Evolutionary conservation across 2,888 invertebrate genomes (phyloP), one percentile per base, ranked within the genome.

Genomic region (Hirtodrosophila confusa): DNA sequence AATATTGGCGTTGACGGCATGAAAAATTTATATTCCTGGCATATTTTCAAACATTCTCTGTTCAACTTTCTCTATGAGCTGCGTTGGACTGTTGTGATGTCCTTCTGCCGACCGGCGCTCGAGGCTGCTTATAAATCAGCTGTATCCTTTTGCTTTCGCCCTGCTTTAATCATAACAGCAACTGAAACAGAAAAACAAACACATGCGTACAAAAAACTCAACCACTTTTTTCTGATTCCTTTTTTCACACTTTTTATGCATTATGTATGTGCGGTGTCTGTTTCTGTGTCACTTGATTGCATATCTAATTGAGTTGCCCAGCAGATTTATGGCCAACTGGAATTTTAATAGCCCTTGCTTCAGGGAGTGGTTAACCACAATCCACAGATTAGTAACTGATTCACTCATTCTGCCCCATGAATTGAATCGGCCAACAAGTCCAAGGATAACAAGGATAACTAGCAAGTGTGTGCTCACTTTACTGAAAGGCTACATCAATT

Each of bases 181-280:
- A 35, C 45, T 33, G 23, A 31, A 54, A 40, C 47, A 37, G 27
- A 57, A 56, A 51, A 43, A 53, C 12, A 54, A 43, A 50, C 31
- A 48, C 23, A 49, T 7, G 31, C 23, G 7, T 31, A 17, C 31
- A 43, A 39, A 36, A 49, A 50, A 41, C 45, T 48, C 29, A 41
- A 44, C 47, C 66, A 40, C 40, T 61, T 45, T 65, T 45, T 54
- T 40, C n/a, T 37, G 24, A 4, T 35, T n/a, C 4, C 51, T 73
- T 37, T 56, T 60, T 79, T 71, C 68, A 75, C 76, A 72, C 69
- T 72, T 79, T 72, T 69, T 63, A 66, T 79, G 65, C 69, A 76
- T 72, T 71, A 72, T 77, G 68, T 79, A 72, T 72, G 62, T 60
- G 58, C 27, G 11, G 40, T 54, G 61, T 31, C 31, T 55, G 48